These are phyloP conservation scores for Takifugu rubripes DNA, from an alignment of 2,797 vertebrate genomes.

Conservation along the genomic window DNA sequence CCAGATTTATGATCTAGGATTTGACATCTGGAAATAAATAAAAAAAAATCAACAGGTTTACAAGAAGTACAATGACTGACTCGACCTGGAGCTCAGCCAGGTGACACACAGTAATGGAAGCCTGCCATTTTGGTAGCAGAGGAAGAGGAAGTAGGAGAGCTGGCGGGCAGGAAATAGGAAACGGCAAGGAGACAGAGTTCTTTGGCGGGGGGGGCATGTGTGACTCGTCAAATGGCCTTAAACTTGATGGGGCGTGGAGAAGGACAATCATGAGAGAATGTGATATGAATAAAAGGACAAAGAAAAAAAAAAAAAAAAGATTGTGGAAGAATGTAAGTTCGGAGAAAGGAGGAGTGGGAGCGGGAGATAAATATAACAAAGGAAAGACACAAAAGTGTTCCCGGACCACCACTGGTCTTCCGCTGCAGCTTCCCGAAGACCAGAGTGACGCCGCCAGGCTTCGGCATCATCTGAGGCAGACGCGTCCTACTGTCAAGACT, in stretches of 20 bases:
- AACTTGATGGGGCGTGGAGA: conserved; percentile 1
- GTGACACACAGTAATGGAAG: conserved; percentile 34
- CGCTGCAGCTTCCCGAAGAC: conserved; percentile 5
- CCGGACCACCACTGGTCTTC: conserved; percentile 38
- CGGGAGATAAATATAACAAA: conserved; percentile 51
- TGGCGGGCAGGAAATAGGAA: conserved; percentile 63
- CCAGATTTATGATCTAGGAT: too few relatives aligned
- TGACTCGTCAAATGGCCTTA: conserved; percentile 18
- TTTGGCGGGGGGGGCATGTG: conserved; percentile 28
- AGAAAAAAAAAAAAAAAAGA: background rate
- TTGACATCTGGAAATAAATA: too few relatives aligned
- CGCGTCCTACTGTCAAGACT: too few relatives aligned
- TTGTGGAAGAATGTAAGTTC: conserved; percentile 8
- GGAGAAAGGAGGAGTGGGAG: background rate
- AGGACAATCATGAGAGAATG: background rate
- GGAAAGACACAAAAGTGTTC: conserved; percentile 43
- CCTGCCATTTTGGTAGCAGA: conserved; percentile 45
- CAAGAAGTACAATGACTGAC: background rate
- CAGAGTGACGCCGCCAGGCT: background rate
- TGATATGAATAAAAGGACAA: background rate
- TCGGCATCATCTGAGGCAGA: too few relatives aligned
- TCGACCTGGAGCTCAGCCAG: conserved; percentile 49
- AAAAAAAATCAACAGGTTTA: too few relatives aligned
- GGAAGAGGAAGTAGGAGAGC: conserved; percentile 60
- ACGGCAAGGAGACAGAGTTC: conserved; percentile 60